Percentiles rank a stretch among this genome's conserved stretches.
phyloP scores from a whole-genome alignment of 2,113 vertebrate genomes.

The Ploceus nigricollis region DNA sequence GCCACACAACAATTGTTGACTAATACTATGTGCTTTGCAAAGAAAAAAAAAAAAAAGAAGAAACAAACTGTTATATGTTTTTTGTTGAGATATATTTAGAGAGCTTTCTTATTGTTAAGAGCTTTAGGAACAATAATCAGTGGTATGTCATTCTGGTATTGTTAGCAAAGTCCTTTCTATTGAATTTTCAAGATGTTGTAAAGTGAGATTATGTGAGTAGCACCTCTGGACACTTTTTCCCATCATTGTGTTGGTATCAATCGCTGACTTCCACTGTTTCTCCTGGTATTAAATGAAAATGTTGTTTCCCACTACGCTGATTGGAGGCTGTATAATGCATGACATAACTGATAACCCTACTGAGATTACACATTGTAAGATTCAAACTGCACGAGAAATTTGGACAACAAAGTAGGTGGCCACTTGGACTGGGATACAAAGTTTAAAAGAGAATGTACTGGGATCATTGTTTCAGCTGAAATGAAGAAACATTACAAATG shows the following conservation, averaged over 20 bases:
- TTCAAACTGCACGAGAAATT: constrained; percentile 22
- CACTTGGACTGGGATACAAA: constrained; percentile 31
- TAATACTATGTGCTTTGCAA: constrained; percentile 71
- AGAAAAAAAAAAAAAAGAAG: constrained; percentile 50
- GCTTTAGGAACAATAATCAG: constrained; percentile 79
- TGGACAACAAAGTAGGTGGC: constrained; percentile 56
- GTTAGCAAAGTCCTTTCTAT: constrained; percentile 76
- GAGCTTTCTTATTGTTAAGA: constrained; percentile 77
- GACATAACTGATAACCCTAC: constrained; percentile 79
- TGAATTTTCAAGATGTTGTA: constrained; percentile 84
- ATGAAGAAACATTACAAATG: neutral
- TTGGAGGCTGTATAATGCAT: constrained; percentile 76
- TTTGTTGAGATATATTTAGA: constrained; percentile 78
- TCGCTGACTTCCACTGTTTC: constrained; percentile 86
- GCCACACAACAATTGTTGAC: constrained; percentile 67
- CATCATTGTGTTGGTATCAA: constrained; percentile 89
- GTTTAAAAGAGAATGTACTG: constrained; percentile 5
- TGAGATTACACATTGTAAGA: constrained; percentile 75
- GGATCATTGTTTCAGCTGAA: constrained; percentile 51
- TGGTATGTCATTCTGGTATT: constrained; percentile 78
- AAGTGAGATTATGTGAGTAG: constrained; percentile 81
- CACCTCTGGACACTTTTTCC: constrained; percentile 86
- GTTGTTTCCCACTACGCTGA: constrained; percentile 80
- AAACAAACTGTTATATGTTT: constrained; percentile 69
- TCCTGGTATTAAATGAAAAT: constrained; percentile 82